phyloP scores from a whole-genome alignment of 2,888 invertebrate genomes.

The Philereme vetulata region DNA sequence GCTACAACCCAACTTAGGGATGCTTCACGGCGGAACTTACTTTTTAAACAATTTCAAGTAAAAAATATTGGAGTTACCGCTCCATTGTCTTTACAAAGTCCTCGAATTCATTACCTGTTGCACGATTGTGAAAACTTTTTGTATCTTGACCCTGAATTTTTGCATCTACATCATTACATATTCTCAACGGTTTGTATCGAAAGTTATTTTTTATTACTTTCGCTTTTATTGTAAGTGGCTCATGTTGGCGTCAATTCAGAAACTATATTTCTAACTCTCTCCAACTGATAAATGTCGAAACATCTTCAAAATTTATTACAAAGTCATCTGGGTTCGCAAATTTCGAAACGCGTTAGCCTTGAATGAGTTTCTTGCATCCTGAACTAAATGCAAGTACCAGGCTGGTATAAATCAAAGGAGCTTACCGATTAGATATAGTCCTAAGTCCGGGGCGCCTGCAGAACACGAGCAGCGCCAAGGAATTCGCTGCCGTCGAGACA shows the following conservation, averaged over 20 bases:
- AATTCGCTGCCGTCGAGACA: conserved; percentile 88
- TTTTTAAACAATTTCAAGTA: conserved; percentile 19
- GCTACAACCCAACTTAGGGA: conserved; percentile 67
- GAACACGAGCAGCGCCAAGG: conserved; percentile 89
- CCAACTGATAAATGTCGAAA: conserved; percentile 30
- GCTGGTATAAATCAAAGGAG: conserved; percentile 34
- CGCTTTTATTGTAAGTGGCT: conserved; percentile 45
- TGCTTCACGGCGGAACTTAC: conserved; percentile 47
- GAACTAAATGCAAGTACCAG: conserved; percentile 31
- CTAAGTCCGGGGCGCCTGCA: conserved; percentile 88
- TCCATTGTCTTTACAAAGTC: conserved; percentile 28
- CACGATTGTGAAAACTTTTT: conserved; percentile 30
- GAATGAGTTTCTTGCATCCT: conserved; percentile 36
- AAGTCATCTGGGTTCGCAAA: conserved; percentile 34
- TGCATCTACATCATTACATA: conserved; percentile 42
- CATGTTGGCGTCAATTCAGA: conserved; percentile 44
- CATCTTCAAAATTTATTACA: conserved; percentile 33
- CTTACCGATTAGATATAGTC: conserved; percentile 91
- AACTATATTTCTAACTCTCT: conserved; percentile 32
- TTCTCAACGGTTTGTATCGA: conserved; percentile 42
- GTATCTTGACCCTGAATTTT: conserved; percentile 38
- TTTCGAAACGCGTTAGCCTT: conserved; percentile 43
- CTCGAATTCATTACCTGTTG: conserved; percentile 30
- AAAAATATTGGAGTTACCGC: conserved; percentile 22
- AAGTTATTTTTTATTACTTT: conserved; percentile 53